Conservation (phyloP, 2,113 vertebrate genomes). For the Noturus placidus region DNA sequence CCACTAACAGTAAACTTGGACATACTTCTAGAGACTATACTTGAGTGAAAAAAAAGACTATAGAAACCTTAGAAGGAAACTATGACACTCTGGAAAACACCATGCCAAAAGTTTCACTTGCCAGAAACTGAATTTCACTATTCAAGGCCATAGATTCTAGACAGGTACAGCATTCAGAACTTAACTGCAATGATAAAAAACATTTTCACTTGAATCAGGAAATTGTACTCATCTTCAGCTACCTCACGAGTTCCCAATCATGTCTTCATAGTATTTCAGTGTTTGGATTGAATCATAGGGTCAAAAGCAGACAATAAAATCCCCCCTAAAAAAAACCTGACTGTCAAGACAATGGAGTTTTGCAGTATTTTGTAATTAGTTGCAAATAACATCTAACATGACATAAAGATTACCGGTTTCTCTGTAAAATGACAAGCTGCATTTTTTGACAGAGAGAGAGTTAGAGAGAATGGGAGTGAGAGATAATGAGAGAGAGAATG, state of each 20-base stretch:
- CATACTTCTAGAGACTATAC: background rate
- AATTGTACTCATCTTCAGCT: background rate
- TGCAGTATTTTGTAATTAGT: background rate
- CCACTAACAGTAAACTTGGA: background rate
- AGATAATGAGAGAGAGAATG: too few species aligned
- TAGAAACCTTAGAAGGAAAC: background rate
- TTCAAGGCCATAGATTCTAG: background rate
- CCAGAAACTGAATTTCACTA: background rate
- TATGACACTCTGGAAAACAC: background rate
- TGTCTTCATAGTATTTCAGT: constrained; percentile 9
- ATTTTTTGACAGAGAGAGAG: background rate
- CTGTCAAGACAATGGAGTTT: background rate
- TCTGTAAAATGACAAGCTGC: background rate
- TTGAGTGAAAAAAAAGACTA: background rate
- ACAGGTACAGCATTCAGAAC: background rate
- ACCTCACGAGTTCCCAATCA: constrained; percentile 7
- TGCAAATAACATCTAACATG: background rate
- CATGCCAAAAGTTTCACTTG: background rate
- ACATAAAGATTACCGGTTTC: background rate
- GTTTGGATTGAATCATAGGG: background rate
- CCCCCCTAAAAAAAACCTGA: background rate
- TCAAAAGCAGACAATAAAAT: background rate
- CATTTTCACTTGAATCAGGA: background rate
- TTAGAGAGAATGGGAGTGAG: background rate
- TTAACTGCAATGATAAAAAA: background rate